Evolutionary conservation across 2,888 invertebrate species (phyloP).

Genomic region (Pyrgus malvae): DNA sequence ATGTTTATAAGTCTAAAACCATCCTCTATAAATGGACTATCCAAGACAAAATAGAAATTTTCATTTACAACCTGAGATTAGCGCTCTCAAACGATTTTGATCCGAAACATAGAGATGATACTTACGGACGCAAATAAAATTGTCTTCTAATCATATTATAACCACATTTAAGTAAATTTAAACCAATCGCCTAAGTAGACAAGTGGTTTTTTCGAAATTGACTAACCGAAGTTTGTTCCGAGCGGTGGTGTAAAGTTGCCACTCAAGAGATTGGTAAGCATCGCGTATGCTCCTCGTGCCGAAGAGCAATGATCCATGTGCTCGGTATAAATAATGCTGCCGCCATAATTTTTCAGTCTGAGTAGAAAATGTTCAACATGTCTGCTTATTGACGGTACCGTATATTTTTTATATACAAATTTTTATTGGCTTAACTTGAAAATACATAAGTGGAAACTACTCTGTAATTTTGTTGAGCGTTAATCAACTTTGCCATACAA

Average conservation of each 20-base stretch:
- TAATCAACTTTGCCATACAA: conserved; percentile 46
- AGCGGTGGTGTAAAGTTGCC: conserved; percentile 6
- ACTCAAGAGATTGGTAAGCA: conserved; percentile 34
- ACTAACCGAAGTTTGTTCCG: background rate
- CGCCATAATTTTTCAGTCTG: conserved; percentile 31
- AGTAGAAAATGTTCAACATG: conserved; percentile 10
- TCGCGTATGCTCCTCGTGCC: conserved; percentile 46
- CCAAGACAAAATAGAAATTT: no score
- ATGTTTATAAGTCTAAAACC: no score
- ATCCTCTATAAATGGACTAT: no score
- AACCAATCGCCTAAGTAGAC: background rate
- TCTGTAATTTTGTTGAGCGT: no score
- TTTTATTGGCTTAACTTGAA: background rate
- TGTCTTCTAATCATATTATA: no score
- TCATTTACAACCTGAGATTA: no score
- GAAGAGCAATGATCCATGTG: conserved; percentile 47
- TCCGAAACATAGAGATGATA: no score
- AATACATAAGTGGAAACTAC: no score
- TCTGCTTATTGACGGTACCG: background rate
- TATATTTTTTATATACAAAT: background rate
- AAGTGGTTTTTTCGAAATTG: background rate
- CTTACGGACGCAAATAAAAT: no score
- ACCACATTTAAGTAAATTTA: no score
- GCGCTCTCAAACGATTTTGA: no score
- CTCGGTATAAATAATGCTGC: conserved; percentile 44